These are phyloP conservation scores for Corvus cornix DNA, from an alignment of 2,113 vertebrate genomes.

Conservation along the genomic window DNA sequence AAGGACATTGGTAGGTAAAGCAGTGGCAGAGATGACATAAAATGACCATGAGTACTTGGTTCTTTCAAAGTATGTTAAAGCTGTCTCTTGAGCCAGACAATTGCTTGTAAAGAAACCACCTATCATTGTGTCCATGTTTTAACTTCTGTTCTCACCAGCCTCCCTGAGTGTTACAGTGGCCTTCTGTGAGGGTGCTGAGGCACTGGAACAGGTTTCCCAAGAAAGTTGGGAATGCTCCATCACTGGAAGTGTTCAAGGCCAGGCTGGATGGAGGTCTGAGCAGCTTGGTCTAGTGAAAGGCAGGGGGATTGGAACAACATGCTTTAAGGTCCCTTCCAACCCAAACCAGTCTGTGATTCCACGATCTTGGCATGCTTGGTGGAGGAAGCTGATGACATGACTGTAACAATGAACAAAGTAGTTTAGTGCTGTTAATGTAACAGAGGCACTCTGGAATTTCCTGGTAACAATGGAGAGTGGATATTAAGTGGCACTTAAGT, in stretches of 20 bases:
- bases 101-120: background rate
- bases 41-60: background rate
- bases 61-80: background rate
- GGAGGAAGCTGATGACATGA: background rate
- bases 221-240: background rate
- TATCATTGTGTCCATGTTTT: background rate
- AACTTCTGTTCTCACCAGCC: background rate
- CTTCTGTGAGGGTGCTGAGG: background rate
- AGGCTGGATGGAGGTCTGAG: background rate
- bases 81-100: background rate
- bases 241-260: background rate
- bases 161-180: background rate
- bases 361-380: background rate
- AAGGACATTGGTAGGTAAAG: background rate
- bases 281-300: background rate
- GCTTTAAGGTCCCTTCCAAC: background rate
- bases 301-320: background rate
- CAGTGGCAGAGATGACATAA: background rate
- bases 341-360: background rate
- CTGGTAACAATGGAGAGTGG: background rate
- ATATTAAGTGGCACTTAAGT: background rate
- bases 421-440: background rate
- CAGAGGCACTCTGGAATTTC: background rate
- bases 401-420: background rate
- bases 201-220: background rate